A percentile compares a stretch with the other conserved stretches of the same genome.
Evolutionary conservation across 2,797 vertebrate species (phyloP).

Genomic region (Tachyglossus aculeatus): DNA sequence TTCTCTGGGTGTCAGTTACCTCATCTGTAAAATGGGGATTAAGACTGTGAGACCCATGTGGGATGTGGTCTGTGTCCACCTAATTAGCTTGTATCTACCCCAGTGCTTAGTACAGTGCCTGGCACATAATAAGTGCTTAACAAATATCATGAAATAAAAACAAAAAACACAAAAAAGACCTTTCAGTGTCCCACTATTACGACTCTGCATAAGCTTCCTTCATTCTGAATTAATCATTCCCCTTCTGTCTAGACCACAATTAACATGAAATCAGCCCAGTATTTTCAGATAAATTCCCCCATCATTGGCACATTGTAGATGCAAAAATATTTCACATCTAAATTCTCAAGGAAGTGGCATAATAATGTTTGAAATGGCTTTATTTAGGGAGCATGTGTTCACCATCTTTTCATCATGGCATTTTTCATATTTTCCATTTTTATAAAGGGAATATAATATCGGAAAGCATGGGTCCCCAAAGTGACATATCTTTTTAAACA

Average conservation of each 20-base stretch:
- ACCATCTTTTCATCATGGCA: constrained; percentile 8
- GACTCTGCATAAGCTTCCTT: constrained; percentile 50
- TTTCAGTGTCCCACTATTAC: no score
- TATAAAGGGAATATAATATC: background rate
- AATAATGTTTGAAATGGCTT: constrained; percentile 20
- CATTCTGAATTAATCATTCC: constrained; percentile 44
- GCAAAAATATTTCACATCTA: constrained; percentile 48
- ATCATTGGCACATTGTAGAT: constrained; percentile 27
- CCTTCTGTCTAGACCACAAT: constrained; percentile 37
- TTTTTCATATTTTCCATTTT: constrained; percentile 3
- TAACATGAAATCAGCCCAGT: constrained; percentile 31
- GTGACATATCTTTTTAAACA: fast-evolving
- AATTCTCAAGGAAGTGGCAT: constrained; percentile 15
- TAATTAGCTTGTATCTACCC: no score
- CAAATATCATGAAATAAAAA: no score
- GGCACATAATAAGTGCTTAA: no score
- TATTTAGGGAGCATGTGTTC: constrained; percentile 22
- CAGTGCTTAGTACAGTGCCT: no score
- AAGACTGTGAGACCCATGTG: no score
- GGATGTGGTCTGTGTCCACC: no score
- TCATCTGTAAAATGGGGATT: no score
- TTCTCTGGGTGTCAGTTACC: no score
- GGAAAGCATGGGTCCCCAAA: background rate
- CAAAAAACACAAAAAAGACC: no score
- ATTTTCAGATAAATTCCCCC: constrained; percentile 33